Percentiles rank a stretch among this genome's conserved stretches.
These are phyloP conservation scores for Microcebus jonahi DNA, from an alignment of 2,113 vertebrate genomes.

Conservation along the genomic window DNA sequence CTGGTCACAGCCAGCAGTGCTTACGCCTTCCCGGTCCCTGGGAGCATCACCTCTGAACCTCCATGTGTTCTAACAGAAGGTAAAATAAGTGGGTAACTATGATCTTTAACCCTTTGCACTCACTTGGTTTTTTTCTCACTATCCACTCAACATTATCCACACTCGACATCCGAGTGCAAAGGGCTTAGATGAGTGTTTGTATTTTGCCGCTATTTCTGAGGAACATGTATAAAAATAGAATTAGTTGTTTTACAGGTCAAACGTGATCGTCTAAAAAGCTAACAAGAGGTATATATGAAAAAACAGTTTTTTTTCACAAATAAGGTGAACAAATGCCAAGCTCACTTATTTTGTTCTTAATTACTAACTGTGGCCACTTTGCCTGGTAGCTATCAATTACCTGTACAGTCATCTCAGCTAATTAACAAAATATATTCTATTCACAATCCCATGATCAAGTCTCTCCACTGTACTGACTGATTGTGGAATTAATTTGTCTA, in stretches of 20 bases:
- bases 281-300: not conserved
- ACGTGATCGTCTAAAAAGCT: not conserved
- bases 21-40: constrained; percentile 87
- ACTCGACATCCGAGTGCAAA: no score
- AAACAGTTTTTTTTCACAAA: not conserved
- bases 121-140: no score
- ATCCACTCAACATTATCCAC: no score
- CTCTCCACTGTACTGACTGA: not conserved
- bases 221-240: not conserved
- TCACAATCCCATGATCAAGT: not conserved
- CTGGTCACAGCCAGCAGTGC: constrained; percentile 84
- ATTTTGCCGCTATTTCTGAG: not conserved
- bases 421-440: constrained; percentile 12
- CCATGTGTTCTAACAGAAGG: constrained; percentile 62
- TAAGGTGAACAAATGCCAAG: not conserved
- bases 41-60: constrained; percentile 9
- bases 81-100: constrained; percentile 12
- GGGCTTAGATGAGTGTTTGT: not conserved
- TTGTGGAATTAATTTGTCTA: not conserved
- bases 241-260: not conserved
- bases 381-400: not conserved
- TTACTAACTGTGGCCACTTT: constrained; percentile 26
- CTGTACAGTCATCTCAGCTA: not conserved
- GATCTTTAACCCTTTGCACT: not conserved
- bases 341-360: not conserved